Percentiles rank a stretch among this genome's conserved stretches.
phyloP scores from a whole-genome alignment of 2,113 vertebrate genomes.

The human (Homo sapiens) region DNA sequence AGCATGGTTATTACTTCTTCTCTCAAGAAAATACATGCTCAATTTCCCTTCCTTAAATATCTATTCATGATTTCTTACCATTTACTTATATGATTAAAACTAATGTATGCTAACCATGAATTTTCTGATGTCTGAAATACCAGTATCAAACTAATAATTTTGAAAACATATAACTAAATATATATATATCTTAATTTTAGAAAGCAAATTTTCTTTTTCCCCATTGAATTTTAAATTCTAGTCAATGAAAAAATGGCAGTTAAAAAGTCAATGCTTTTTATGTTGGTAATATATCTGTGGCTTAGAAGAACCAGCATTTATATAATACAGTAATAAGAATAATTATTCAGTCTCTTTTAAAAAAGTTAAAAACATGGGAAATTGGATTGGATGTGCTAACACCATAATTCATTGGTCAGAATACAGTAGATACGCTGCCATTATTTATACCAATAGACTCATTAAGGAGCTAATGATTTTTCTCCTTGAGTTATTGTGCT shows the following conservation, averaged over 20 bases:
- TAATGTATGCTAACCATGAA: not conserved
- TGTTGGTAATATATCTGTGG: not conserved
- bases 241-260: not conserved
- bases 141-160: not conserved
- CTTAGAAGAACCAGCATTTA: constrained; percentile 18
- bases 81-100: not conserved
- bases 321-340: not conserved
- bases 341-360: constrained; percentile 25
- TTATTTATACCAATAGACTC: constrained; percentile 68
- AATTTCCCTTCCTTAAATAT: not conserved
- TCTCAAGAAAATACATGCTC: not conserved
- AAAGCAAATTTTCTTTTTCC: not conserved
- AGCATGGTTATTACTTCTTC: not conserved
- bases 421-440: constrained; percentile 38
- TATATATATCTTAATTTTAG: not conserved
- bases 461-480: constrained; percentile 75
- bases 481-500: constrained; percentile 66
- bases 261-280: constrained; percentile 11
- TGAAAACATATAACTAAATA: not conserved
- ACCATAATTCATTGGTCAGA: constrained; percentile 56
- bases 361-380: constrained; percentile 55
- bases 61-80: not conserved
- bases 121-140: not conserved
- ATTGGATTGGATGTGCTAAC: constrained; percentile 29
- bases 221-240: not conserved